phyloP scores from a whole-genome alignment of 2,888 invertebrate species.

The Byasa hedistus region DNA sequence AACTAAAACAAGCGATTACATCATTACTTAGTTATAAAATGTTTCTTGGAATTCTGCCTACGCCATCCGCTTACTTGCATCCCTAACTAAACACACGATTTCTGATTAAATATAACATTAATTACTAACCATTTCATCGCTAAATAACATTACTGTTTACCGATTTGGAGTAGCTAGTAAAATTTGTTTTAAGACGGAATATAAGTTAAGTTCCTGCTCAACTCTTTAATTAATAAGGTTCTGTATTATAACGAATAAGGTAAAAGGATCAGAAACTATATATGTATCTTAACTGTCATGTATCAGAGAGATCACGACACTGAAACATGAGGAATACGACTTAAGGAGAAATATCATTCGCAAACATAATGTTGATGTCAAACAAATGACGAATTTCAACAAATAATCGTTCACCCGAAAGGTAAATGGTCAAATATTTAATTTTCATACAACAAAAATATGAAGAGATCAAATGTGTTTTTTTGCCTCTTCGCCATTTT shows the following conservation, averaged over 20 bases:
- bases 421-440: constrained; percentile 12
- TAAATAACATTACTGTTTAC: no score
- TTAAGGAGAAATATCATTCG: not conserved
- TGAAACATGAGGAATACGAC: no score
- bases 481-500: constrained; percentile 23
- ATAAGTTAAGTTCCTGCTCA: no score
- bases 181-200: no score
- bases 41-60: constrained; percentile 21
- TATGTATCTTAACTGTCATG: no score
- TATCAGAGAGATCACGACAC: no score
- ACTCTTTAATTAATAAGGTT: no score
- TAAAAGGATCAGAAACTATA: no score
- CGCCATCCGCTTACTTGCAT: not conserved
- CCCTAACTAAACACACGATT: not conserved
- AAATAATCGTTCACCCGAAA: constrained; percentile 4
- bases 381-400: constrained; percentile 12
- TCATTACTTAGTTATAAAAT: constrained; percentile 7
- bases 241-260: no score
- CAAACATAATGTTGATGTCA: not conserved
- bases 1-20: constrained; percentile 22
- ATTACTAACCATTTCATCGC: not conserved
- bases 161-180: no score
- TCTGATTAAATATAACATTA: not conserved
- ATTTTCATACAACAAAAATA: constrained; percentile 4
- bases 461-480: constrained; percentile 16